Evolutionary conservation across 23 tunicate species (phyloP).

Genomic region (Halocynthia roretzi): DNA sequence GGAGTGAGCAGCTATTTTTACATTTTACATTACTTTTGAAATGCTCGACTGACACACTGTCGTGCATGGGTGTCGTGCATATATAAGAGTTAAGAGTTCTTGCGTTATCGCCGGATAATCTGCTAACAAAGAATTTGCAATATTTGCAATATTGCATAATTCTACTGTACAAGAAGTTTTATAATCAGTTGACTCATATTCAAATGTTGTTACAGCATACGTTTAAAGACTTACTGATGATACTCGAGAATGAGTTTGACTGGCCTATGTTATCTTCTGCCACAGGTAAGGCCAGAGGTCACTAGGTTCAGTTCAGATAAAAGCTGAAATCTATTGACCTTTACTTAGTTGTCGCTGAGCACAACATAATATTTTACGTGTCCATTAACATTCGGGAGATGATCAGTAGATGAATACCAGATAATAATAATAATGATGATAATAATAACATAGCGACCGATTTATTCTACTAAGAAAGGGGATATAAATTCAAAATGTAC

Average conservation of each 20-base stretch:
- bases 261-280: constrained; percentile 84
- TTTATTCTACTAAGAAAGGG: background rate
- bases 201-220: constrained; percentile 34
- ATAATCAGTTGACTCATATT: background rate
- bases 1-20: background rate
- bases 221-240: constrained; percentile 55
- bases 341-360: no score
- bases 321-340: no score
- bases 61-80: background rate
- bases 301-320: no score
- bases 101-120: no score
- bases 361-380: no score
- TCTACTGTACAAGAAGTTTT: background rate
- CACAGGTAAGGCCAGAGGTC: constrained; percentile 35
- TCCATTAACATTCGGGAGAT: no score
- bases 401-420: no score
- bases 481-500: background rate
- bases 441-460: no score
- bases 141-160: no score
- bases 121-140: background rate
- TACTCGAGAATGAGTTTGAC: constrained; percentile 68
- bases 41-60: no score
- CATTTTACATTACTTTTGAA: background rate
- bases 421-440: no score
- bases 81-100: no score